Evolutionary conservation across 37 sponge, comb jelly and placozoan species (phyloP).

Genomic region (Halichondria panicea): DNA sequence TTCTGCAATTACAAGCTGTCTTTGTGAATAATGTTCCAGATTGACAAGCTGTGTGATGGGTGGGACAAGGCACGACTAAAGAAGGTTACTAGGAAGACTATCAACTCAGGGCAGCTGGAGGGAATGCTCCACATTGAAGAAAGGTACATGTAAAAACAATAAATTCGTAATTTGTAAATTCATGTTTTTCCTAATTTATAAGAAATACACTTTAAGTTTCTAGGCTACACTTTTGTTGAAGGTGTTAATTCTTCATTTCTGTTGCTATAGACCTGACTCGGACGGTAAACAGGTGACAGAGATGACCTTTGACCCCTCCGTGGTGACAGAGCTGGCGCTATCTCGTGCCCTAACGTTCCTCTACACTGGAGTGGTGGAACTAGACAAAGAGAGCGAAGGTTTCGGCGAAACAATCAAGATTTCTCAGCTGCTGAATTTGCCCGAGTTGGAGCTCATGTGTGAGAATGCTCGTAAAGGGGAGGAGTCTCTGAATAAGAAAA

Average conservation of each 20-base stretch:
- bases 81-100: conserved; percentile 11
- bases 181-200: not conserved
- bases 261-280: not conserved
- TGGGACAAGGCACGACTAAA: conserved; percentile 48
- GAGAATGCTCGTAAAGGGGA: conserved; percentile 67
- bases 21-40: too few relatives aligned
- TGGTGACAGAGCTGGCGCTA: conserved; percentile 45
- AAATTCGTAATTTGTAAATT: not conserved
- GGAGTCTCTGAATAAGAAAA: conserved; percentile 85
- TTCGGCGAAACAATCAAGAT: conserved; percentile 55
- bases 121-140: conserved; percentile 42
- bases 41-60: conserved; percentile 36
- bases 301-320: conserved; percentile 56
- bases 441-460: conserved; percentile 65
- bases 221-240: too few relatives aligned
- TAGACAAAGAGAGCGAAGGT: conserved; percentile 55
- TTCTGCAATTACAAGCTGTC: too few relatives aligned
- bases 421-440: conserved; percentile 68
- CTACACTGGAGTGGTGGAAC: conserved; percentile 69
- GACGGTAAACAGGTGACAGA: conserved; percentile 4
- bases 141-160: conserved; percentile 29
- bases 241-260: too few relatives aligned
- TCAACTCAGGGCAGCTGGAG: conserved; percentile 48
- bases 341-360: conserved; percentile 65
- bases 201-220: not conserved